Evolutionary conservation across 2,888 invertebrate species (phyloP), one percentile per base, ranked within the genome.

Genomic region (Anaspis maculata): DNA sequence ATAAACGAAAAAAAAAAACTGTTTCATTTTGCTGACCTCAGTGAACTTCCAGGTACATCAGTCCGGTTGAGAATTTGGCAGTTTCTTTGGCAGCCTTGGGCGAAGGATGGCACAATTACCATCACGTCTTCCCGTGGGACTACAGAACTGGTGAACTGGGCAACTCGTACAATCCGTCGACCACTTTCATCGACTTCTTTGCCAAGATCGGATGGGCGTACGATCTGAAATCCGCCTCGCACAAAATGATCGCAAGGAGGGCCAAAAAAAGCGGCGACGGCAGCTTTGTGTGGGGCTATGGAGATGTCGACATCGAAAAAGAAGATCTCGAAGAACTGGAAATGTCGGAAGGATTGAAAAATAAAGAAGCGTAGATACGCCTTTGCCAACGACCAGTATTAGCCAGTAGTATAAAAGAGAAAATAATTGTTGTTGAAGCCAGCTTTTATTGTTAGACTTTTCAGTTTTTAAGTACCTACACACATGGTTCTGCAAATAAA

Each of bases 21-120:
- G 9, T 7, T 24, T 24, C 24, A 24, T 9, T n/a, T n/a, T n/a
- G n/a, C n/a, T n/a, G n/a, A n/a, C n/a, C n/a, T n/a, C n/a, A n/a
- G 4, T 2, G 7, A 30, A 27, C 44, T 62, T 62, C 3, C 53
- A 85, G 85, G 53, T 72, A 75, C 39, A 80, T 86, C 19, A 79
- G 76, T 25, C 75, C 86, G 0, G 79, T 78, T 3, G 85, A 86
- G 54, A 84, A 79, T 51, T 59, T 77, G 3, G 66, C 76, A 3
- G 84, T 86, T 1, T 79, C 84, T n/a, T 64, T 85, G 25, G 77
- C 82, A 4, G 80, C 85, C 0, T 60, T 85, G 10, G 86, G 86
- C 1, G 86, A 86, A 55, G 86, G 85, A 10, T 86, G 83, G 83
- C 86, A 86, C 62, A 86, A 86, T 62, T 86, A 80, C 56, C 85